Conservation (phyloP, 2,888 invertebrate genomes). For the Andrena flavipes region DNA sequence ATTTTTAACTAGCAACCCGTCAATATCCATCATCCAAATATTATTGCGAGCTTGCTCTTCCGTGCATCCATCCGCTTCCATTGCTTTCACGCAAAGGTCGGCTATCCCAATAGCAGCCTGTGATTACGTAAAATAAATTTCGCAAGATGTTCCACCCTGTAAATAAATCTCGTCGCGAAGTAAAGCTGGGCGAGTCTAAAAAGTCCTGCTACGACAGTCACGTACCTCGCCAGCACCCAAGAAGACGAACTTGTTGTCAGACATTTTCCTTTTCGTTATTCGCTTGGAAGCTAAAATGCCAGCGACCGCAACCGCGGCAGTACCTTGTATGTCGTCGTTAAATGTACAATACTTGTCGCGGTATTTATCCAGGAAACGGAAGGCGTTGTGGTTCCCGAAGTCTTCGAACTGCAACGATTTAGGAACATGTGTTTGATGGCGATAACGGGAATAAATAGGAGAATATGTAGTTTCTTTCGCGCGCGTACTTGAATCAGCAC, state of each 20-base stretch:
- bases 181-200: not conserved
- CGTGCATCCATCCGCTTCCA: conserved; percentile 89
- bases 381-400: conserved; percentile 99
- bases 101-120: conserved; percentile 97
- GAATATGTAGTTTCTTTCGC: not conserved
- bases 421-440: not conserved
- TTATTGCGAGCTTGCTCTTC: conserved; percentile 92
- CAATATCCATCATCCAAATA: conserved; percentile 98
- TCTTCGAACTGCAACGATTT: conserved; percentile 94
- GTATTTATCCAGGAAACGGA: conserved; percentile 96
- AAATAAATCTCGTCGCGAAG: not conserved
- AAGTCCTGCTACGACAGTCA: not conserved
- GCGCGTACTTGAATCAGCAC: conserved; percentile 89
- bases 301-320: conserved; percentile 97
- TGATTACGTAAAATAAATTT: not conserved
- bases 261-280: conserved; percentile 92
- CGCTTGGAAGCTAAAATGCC: conserved; percentile 93
- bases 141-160: not conserved
- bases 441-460: not conserved
- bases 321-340: conserved; percentile 99
- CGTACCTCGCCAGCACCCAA: conserved; percentile 93
- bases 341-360: conserved; percentile 97
- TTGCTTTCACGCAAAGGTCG: conserved; percentile 94
- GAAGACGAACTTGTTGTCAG: conserved; percentile 95
- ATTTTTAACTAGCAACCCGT: conserved; percentile 93